These are phyloP conservation scores for Euwallacea similis DNA, from an alignment of 1,140 invertebrate species.

Conservation along the genomic window DNA sequence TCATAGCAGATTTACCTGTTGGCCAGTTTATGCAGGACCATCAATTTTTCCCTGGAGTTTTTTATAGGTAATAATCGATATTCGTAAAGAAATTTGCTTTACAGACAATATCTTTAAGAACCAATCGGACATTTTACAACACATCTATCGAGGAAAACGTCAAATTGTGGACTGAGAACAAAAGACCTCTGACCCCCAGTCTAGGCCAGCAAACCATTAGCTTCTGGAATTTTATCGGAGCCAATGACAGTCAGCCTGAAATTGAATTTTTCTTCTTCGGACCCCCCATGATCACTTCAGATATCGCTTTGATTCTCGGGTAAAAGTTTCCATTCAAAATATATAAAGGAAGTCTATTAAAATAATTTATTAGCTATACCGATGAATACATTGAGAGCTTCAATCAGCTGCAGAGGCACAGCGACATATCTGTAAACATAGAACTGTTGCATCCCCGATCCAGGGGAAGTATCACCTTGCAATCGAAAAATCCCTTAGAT, in stretches of 20 bases:
- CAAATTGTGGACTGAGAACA: constrained; percentile 11
- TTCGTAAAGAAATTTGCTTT: not conserved
- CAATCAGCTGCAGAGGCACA: not conserved
- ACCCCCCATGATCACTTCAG: constrained; percentile 13
- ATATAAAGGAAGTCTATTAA: not conserved
- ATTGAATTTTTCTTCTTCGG: constrained; percentile 26
- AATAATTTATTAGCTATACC: constrained; percentile 5
- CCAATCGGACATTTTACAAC: constrained; percentile 30
- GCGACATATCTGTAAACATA: constrained; percentile 14
- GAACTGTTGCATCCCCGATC: constrained; percentile 70
- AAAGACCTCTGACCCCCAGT: constrained; percentile 18
- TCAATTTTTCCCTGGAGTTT: constrained; percentile 76
- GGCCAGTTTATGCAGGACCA: constrained; percentile 86
- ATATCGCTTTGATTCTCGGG: constrained; percentile 12
- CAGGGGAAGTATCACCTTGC: constrained; percentile 67
- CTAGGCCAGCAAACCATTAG: constrained; percentile 21
- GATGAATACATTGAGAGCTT: constrained; percentile 16
- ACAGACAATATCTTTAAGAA: constrained; percentile 4
- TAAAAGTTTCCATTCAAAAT: not conserved
- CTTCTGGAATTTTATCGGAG: constrained; percentile 21
- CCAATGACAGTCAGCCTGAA: constrained; percentile 13
- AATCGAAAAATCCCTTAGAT: constrained; percentile 67
- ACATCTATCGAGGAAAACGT: constrained; percentile 3
- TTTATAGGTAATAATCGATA: constrained; percentile 11
- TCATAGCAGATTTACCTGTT: constrained; percentile 60